Conservation (phyloP, 2,797 vertebrate species). For the Onychomys arenicola region DNA sequence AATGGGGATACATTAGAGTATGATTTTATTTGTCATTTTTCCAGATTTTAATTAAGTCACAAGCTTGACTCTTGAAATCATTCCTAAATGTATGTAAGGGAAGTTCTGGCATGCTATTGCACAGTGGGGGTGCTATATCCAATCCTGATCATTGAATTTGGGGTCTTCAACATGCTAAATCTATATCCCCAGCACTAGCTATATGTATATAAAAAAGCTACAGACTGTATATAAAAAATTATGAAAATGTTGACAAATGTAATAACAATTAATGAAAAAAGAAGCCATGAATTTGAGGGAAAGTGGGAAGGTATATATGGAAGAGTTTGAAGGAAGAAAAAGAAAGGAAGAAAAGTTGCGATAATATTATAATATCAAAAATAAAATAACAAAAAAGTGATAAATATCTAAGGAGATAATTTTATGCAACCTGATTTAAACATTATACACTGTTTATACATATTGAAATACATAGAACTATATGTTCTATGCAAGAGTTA, state of each 20-base stretch:
- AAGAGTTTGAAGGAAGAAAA: not conserved
- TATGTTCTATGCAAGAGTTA: not conserved
- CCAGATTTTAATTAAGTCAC: slow-evolving; percentile 1
- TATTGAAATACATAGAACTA: not conserved
- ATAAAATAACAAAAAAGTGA: not conserved
- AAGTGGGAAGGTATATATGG: not conserved
- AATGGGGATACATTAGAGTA: not conserved
- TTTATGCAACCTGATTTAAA: not conserved
- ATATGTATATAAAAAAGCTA: not conserved
- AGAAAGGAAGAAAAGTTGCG: too few relatives aligned
- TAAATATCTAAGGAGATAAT: not conserved
- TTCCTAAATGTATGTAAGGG: not conserved
- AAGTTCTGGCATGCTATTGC: not conserved
- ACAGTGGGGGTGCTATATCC: not conserved
- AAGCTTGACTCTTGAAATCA: slow-evolving; percentile 13
- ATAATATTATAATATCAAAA: not conserved
- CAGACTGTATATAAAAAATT: not conserved
- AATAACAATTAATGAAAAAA: not conserved
- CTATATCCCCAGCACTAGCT: not conserved
- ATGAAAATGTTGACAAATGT: not conserved
- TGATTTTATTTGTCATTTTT: not conserved
- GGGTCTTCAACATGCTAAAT: not conserved
- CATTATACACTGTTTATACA: not conserved
- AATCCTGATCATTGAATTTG: not conserved
- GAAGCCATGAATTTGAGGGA: not conserved